Evolutionary conservation across 2,888 invertebrate species (phyloP), one percentile per base, ranked within the genome.

Genomic region (Latrodectus hesperus): DNA sequence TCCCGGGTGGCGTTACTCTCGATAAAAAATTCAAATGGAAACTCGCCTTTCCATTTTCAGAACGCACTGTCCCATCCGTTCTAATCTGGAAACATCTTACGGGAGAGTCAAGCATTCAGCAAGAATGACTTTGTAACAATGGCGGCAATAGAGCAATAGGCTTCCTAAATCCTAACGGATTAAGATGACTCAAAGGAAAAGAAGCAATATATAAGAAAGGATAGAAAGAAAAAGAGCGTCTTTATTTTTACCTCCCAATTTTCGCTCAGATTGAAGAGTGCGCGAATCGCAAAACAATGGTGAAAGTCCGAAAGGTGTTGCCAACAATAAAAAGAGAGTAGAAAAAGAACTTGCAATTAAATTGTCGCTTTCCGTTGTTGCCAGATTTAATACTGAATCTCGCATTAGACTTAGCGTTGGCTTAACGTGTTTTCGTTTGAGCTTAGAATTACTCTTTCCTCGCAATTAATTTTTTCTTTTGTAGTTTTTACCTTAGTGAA

Each of bases 291-390:
- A 60, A 60, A 60, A 60, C 60, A 60, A 60, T 60, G n/a, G 60
- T 60, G 60, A n/a, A 60, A 60, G 60, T 60, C 60, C 60, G 60
- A 60, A 60, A 60, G 60, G 60, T 60, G 60, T 60, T 60, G 60
- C 60, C 60, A 60, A 60, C 60, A 60, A 60, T 60, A 60, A 60
- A 60, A 60, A n/a, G 60, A 60, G n/a, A 60, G 60, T 60, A 60
- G n/a, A 60, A 60, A 60, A 60, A 60, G 60, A 60, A 60, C 60
- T 60, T n/a, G 60, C 60, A 60, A 60, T 60, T 60, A 60, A 60
- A 60, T 60, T 60, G 60, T 60, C 60, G 60, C 60, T 60, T 60
- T 60, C 60, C n/a, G 60, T 60, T 60, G 60, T 60, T 60, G 60
- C 60, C 60, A 60, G 60, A 60, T 60, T 60, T 60, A 60, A 60